A percentile compares a stretch with the other conserved stretches of the same genome.
phyloP scores from a whole-genome alignment of 2,888 invertebrate genomes.

The Congeria kusceri region DNA sequence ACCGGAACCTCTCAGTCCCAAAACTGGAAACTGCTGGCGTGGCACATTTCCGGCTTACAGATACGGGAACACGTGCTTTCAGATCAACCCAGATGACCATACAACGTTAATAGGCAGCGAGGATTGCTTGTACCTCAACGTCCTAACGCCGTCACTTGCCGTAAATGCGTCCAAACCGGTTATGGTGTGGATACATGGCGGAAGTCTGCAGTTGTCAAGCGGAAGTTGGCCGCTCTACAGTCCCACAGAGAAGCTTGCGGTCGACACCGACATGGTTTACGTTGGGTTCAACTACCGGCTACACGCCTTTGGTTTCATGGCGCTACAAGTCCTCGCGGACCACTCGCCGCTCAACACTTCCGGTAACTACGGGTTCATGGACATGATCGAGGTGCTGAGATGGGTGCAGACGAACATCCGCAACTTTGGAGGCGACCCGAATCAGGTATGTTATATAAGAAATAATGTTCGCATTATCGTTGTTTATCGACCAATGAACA shows the following conservation, averaged over 20 bases:
- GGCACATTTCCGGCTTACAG: conserved; percentile 57
- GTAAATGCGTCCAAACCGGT: not conserved
- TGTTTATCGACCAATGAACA: too few relatives aligned
- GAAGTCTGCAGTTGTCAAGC: conserved; percentile 1
- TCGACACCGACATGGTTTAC: conserved; percentile 92
- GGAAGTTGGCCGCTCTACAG: conserved; percentile 61
- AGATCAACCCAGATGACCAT: conserved; percentile 49
- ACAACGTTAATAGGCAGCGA: conserved; percentile 60
- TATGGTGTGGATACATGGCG: conserved; percentile 5
- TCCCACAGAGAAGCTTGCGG: conserved; percentile 92
- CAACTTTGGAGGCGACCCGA: conserved; percentile 73
- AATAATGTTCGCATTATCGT: too few relatives aligned
- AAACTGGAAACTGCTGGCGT: conserved; percentile 67
- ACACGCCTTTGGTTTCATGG: conserved; percentile 91
- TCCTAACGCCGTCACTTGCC: conserved; percentile 45
- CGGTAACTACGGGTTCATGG: conserved; percentile 78
- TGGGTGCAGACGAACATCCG: conserved; percentile 73
- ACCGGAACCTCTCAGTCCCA: conserved; percentile 45
- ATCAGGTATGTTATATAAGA: not conserved
- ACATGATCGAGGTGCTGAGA: conserved; percentile 56
- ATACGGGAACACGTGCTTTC: conserved; percentile 67
- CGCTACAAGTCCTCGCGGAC: conserved; percentile 86
- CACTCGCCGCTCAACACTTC: conserved; percentile 50
- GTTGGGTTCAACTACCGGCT: conserved; percentile 94
- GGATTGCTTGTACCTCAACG: conserved; percentile 67